A percentile compares a stretch with the other conserved stretches of the same genome.
Evolutionary conservation across 2,113 vertebrate species (phyloP).

Genomic region (Centropus bengalensis): DNA sequence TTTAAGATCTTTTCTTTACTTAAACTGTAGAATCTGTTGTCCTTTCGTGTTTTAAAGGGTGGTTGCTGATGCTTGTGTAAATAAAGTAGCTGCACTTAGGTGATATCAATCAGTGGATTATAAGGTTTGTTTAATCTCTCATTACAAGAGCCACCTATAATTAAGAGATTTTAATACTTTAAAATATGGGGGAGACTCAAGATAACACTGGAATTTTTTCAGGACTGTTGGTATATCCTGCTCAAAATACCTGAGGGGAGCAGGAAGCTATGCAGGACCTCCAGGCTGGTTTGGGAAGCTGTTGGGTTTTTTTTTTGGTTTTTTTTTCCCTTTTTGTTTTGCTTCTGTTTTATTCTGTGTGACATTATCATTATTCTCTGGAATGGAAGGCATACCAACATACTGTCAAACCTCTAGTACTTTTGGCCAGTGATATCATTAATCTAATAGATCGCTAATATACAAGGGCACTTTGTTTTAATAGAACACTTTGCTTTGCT

Average conservation of each 20-base stretch:
- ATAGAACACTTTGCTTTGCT: slow-evolving; percentile 10
- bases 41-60: background rate
- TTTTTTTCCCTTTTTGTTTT: background rate
- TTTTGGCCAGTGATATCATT: background rate
- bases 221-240: background rate
- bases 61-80: background rate
- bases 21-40: background rate
- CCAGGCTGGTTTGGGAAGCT: background rate
- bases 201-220: background rate
- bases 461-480: slow-evolving; percentile 55
- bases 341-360: background rate
- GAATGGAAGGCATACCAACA: background rate
- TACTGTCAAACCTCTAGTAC: background rate
- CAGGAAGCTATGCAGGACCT: background rate
- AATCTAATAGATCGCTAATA: background rate
- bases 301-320: background rate
- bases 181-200: background rate
- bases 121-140: background rate
- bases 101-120: background rate
- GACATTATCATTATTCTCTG: background rate
- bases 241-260: background rate
- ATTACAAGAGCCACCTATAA: background rate
- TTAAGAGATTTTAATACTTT: background rate
- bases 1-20: background rate
- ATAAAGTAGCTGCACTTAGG: background rate